These are phyloP conservation scores for Idaea aversata DNA, from an alignment of 2,888 invertebrate species.

Conservation along the genomic window DNA sequence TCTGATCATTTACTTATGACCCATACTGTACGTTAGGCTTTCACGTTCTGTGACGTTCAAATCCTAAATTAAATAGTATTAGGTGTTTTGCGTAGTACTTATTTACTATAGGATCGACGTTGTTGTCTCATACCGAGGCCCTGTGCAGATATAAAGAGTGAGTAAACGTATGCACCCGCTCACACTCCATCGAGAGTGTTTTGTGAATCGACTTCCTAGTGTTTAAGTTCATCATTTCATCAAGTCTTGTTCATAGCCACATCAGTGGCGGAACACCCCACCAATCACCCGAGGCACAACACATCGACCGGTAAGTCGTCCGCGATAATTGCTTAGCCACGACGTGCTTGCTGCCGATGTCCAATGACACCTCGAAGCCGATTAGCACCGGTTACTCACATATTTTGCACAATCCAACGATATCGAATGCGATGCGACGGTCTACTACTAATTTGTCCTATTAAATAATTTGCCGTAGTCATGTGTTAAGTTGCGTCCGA, in stretches of 20 bases:
- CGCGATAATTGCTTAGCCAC: constrained; percentile 45
- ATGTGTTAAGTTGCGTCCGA: constrained; percentile 11
- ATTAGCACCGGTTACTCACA: constrained; percentile 42
- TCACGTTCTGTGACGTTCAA: constrained; percentile 37
- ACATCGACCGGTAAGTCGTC: constrained; percentile 59
- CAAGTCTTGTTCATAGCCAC: constrained; percentile 71
- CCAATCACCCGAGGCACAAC: constrained; percentile 51
- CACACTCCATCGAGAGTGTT: constrained; percentile 72
- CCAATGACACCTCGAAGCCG: constrained; percentile 21
- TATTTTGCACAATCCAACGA: constrained; percentile 28
- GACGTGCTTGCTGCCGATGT: constrained; percentile 28
- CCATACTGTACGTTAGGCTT: no score
- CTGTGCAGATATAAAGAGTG: constrained; percentile 54
- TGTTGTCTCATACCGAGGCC: constrained; percentile 56
- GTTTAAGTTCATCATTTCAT: constrained; percentile 61
- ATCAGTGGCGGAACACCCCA: constrained; percentile 67
- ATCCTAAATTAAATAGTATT: constrained; percentile 67
- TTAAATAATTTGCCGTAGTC: neutral
- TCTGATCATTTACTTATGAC: no score
- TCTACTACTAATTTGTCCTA: neutral
- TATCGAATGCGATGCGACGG: constrained; percentile 11
- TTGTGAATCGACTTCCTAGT: constrained; percentile 51
- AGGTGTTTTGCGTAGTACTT: constrained; percentile 58
- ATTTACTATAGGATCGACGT: constrained; percentile 63
- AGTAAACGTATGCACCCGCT: constrained; percentile 28